phyloP scores from a whole-genome alignment of 1,140 invertebrate species.

The Rhynchophorus ferrugineus region DNA sequence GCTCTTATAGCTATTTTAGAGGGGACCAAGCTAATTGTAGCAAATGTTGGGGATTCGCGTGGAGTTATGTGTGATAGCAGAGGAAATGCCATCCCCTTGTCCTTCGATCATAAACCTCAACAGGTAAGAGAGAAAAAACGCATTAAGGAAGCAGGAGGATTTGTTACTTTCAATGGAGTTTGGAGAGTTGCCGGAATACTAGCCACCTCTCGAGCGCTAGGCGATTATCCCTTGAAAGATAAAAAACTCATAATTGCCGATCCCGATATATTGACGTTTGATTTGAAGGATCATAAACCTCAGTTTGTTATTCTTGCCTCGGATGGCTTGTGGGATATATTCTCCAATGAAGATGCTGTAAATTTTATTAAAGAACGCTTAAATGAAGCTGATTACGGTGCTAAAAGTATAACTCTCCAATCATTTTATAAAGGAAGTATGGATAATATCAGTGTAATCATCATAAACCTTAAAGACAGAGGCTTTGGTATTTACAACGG shows the following conservation, averaged over 20 bases:
- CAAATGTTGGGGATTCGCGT: slow-evolving; percentile 93
- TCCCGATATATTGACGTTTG: slow-evolving; percentile 92
- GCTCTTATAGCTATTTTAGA: slow-evolving; percentile 82
- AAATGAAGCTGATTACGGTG: slow-evolving; percentile 78
- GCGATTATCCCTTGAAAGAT: slow-evolving; percentile 93
- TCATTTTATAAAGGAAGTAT: slow-evolving; percentile 87
- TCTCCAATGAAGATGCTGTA: slow-evolving; percentile 89
- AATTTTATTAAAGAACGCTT: slow-evolving; percentile 76
- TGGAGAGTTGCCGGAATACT: slow-evolving; percentile 94
- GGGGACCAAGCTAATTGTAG: slow-evolving; percentile 75
- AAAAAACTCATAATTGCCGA: slow-evolving; percentile 88
- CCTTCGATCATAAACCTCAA: slow-evolving; percentile 94
- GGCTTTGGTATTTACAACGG: slow-evolving; percentile 17
- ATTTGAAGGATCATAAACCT: slow-evolving; percentile 75
- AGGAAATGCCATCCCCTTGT: slow-evolving; percentile 84
- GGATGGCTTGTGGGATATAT: slow-evolving; percentile 95
- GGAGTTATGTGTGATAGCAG: slow-evolving; percentile 89
- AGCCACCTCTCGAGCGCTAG: slow-evolving; percentile 88
- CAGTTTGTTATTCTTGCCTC: slow-evolving; percentile 87
- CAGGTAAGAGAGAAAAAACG: slow-evolving; percentile 77
- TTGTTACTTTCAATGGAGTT: slow-evolving; percentile 91
- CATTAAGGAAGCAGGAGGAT: slow-evolving; percentile 86
- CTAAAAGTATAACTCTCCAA: slow-evolving; percentile 81
- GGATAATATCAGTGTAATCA: slow-evolving; percentile 92
- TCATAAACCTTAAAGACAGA: slow-evolving; percentile 75